Evolutionary conservation across 2,113 vertebrate species (phyloP).

Genomic region (Centropus bengalensis): DNA sequence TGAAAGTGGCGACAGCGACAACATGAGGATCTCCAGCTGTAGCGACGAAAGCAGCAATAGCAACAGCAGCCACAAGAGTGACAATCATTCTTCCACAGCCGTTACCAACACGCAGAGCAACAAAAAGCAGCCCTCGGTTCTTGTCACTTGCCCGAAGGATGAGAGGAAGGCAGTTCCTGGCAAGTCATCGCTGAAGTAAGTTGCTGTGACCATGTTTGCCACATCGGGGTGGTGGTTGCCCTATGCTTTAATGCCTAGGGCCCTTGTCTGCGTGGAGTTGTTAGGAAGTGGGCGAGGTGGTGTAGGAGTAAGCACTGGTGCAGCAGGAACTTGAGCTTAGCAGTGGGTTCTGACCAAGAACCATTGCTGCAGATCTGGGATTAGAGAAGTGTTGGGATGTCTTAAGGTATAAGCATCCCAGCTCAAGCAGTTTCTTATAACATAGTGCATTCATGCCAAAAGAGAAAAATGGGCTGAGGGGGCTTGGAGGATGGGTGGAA

Average conservation of each 20-base stretch:
- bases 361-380: rapidly evolving
- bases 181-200: constrained; percentile 88
- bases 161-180: constrained; percentile 87
- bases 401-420: not conserved
- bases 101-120: constrained; percentile 58
- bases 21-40: constrained; percentile 97
- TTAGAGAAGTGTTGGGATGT: not conserved
- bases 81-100: constrained; percentile 78
- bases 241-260: rapidly evolving
- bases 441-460: rapidly evolving
- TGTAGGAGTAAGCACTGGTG: not conserved
- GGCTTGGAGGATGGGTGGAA: not conserved
- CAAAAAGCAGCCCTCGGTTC: constrained; percentile 88
- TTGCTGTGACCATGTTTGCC: rapidly evolving
- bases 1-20: constrained; percentile 96
- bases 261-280: rapidly evolving
- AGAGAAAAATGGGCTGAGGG: not conserved
- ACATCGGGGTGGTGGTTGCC: not conserved
- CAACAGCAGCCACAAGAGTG: constrained; percentile 92
- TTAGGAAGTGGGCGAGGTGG: not conserved
- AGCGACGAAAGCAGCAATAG: constrained; percentile 98
- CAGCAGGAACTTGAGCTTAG: not conserved
- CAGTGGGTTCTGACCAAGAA: not conserved
- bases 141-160: constrained; percentile 83
- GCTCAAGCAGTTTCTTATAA: not conserved